Conservation (phyloP, 2,113 vertebrate species). For the Lagopus leucura region DNA sequence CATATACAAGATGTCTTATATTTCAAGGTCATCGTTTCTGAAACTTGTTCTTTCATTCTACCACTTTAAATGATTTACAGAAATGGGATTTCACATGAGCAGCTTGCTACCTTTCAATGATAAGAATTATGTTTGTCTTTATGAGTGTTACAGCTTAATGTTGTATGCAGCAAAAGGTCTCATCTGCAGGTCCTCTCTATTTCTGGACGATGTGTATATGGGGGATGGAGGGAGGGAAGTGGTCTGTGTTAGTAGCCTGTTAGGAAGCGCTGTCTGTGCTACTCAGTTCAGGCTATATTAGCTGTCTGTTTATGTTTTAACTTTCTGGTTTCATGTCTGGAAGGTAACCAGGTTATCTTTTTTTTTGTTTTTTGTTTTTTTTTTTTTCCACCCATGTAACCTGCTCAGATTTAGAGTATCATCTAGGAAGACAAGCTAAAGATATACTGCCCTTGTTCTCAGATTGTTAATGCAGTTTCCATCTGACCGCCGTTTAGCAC, state of each 20-base stretch:
- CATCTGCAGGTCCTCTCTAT: neutral
- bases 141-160: neutral
- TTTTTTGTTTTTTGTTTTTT: too few relatives aligned
- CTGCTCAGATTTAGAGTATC: neutral
- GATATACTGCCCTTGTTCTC: neutral
- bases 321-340: neutral
- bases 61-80: neutral
- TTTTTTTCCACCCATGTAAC: fast-evolving
- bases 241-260: neutral
- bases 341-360: neutral
- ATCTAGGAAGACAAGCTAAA: neutral
- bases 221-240: neutral
- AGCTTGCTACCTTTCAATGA: neutral
- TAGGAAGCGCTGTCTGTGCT: neutral
- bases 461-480: neutral
- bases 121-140: neutral
- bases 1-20: neutral
- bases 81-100: neutral
- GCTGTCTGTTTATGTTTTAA: neutral
- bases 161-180: neutral
- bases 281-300: neutral
- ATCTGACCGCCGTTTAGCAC: neutral
- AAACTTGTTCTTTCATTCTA: neutral
- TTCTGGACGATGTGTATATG: neutral
- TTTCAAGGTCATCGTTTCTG: neutral